Conservation (phyloP, 2,113 vertebrate genomes). For the Serilophus lunatus region DNA sequence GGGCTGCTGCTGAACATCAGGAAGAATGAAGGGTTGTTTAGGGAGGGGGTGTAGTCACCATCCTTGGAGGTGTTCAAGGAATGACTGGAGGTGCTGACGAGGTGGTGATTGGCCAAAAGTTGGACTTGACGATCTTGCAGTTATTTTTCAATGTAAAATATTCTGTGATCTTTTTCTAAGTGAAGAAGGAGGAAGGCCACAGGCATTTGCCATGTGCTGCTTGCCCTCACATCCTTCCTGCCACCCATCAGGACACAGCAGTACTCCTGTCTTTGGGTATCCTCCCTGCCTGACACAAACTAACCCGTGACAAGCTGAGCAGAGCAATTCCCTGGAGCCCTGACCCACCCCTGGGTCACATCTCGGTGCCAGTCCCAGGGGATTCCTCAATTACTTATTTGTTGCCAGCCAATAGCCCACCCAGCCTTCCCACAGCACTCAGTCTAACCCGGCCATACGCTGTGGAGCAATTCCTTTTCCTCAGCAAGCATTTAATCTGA, state of each 20-base stretch:
- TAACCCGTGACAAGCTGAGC: accelerated
- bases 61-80: neutral
- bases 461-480: neutral
- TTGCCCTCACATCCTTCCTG: neutral
- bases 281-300: neutral
- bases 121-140: neutral
- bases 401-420: accelerated
- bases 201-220: neutral
- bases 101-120: accelerated
- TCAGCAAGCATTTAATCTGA: slow-evolving; percentile 4
- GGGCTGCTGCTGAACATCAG: neutral
- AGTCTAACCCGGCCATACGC: neutral
- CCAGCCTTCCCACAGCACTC: neutral
- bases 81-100: neutral
- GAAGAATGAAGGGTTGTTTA: neutral
- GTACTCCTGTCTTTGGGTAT: neutral
- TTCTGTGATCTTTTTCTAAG: neutral
- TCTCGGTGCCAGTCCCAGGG: accelerated
- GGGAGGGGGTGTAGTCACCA: neutral
- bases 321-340: neutral
- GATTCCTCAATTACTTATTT: accelerated
- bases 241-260: neutral
- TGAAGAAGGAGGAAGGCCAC: neutral
- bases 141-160: neutral
- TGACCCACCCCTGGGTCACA: neutral